Conservation (phyloP, 2,113 vertebrate species). For the Myotis brandtii region DNA sequence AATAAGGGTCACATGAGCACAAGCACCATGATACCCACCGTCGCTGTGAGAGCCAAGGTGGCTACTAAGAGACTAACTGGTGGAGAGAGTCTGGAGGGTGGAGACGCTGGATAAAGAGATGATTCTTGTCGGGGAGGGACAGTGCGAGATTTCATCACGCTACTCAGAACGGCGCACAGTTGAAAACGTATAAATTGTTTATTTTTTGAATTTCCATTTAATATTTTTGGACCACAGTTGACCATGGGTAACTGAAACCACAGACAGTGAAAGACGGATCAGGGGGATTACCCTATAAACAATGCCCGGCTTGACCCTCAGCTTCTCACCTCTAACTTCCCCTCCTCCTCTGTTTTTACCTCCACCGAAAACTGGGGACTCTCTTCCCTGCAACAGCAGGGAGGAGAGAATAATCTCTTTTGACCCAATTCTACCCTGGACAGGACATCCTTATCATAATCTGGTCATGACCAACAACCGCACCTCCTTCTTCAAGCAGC, state of each 20-base stretch:
- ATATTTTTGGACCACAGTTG: neutral
- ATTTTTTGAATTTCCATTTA: neutral
- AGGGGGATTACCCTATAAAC: too few species aligned
- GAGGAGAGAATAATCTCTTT: neutral
- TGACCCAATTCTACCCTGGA: rapidly evolving
- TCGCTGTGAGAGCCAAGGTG: neutral
- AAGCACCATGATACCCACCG: too few species aligned
- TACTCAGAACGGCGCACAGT: neutral
- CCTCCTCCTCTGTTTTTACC: neutral
- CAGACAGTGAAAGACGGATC: neutral
- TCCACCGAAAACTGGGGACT: neutral
- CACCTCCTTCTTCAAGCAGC: neutral
- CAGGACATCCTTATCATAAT: neutral
- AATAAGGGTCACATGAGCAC: neutral
- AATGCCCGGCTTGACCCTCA: neutral
- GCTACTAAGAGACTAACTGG: neutral
- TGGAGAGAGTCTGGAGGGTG: neutral
- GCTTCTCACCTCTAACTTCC: neutral
- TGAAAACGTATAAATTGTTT: neutral
- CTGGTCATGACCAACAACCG: neutral
- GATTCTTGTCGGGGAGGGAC: neutral
- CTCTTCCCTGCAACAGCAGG: neutral
- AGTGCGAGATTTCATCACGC: neutral
- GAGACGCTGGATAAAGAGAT: neutral
- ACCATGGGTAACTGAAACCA: neutral